phyloP scores from a whole-genome alignment of 2,113 vertebrate species.

The Clupea harengus region DNA sequence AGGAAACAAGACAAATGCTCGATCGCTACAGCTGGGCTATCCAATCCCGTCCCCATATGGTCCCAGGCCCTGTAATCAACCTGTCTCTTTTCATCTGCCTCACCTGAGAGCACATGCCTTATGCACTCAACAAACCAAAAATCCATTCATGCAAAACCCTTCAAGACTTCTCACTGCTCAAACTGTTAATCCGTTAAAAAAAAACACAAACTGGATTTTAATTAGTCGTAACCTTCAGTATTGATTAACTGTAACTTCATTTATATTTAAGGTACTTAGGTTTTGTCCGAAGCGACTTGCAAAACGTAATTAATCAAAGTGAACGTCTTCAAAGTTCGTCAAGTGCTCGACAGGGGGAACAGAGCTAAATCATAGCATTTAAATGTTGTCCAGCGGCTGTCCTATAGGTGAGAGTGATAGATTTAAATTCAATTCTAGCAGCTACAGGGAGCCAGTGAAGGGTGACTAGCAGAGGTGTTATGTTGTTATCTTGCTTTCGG shows the following conservation, averaged over 20 bases:
- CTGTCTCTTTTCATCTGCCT: neutral
- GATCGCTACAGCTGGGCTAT: neutral
- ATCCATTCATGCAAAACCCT: neutral
- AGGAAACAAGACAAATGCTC: neutral
- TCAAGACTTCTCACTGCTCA: neutral
- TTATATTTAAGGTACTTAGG: too few relatives aligned
- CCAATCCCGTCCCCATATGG: neutral
- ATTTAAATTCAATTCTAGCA: too few relatives aligned
- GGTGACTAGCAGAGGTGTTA: too few relatives aligned
- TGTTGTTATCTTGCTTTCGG: too few relatives aligned
- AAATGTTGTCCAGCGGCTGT: too few relatives aligned
- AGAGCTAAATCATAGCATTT: too few relatives aligned
- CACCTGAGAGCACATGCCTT: neutral
- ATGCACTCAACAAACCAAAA: neutral
- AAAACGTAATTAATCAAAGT: too few relatives aligned
- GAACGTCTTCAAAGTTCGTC: too few relatives aligned
- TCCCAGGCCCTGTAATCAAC: neutral
- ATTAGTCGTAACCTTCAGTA: neutral
- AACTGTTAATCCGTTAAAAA: neutral
- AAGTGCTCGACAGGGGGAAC: too few relatives aligned
- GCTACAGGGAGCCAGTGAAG: too few relatives aligned
- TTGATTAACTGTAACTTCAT: neutral
- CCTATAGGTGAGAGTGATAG: too few relatives aligned
- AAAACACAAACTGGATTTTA: neutral
- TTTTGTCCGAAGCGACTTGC: too few relatives aligned